Evolutionary conservation across 2,797 vertebrate genomes (phyloP).

Genomic region (Ptychadena robeensis): DNA sequence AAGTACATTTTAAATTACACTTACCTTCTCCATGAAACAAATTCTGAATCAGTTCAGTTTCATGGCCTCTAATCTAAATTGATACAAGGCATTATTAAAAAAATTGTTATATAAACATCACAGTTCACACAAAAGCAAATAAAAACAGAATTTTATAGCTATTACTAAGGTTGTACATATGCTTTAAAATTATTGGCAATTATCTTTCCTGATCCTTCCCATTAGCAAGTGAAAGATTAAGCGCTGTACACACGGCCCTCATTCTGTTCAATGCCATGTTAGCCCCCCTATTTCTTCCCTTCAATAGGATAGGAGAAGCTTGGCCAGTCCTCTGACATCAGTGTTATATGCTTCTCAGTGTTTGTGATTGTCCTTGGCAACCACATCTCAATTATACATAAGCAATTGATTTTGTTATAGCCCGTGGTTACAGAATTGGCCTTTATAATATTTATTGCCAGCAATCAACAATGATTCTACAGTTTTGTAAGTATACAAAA

Average conservation of each 20-base stretch:
- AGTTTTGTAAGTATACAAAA: constrained; percentile 1
- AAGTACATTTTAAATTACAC: no score
- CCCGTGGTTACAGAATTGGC: constrained; percentile 11
- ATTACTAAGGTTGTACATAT: no score
- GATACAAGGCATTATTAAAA: constrained; percentile 17
- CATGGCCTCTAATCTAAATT: constrained; percentile 70
- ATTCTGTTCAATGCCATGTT: no score
- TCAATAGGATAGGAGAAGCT: no score
- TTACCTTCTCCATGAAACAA: constrained; percentile 69
- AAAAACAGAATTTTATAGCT: neutral
- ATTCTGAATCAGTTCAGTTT: constrained; percentile 77
- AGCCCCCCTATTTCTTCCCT: no score
- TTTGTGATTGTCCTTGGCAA: neutral
- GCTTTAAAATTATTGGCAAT: no score
- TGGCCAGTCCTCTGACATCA: no score
- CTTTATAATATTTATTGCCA: constrained; percentile 31
- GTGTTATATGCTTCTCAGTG: no score
- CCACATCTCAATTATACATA: constrained; percentile 21
- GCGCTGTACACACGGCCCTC: no score
- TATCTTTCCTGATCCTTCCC: no score
- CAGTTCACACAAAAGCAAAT: neutral
- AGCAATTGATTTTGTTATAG: constrained; percentile 18
- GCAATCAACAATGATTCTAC: constrained; percentile 13
- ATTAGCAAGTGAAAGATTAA: no score
- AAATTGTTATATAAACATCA: neutral